Conservation (phyloP, 2,888 invertebrate genomes). For the Malacosoma neustria region DNA sequence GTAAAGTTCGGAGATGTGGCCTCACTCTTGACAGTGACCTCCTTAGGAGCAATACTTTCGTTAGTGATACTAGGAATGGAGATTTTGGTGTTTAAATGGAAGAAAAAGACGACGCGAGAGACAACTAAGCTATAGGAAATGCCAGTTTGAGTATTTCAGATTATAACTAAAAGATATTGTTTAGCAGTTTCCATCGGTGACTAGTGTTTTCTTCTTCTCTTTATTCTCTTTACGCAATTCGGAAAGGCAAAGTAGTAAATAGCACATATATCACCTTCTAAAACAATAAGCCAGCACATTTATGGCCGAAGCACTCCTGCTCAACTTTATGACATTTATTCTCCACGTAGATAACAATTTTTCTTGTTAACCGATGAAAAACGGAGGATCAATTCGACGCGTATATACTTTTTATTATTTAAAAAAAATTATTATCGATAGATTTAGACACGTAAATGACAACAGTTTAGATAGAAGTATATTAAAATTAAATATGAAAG, state of each 20-base stretch:
- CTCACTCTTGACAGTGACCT: conserved; percentile 29
- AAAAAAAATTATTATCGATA: conserved; percentile 5
- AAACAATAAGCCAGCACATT: not conserved
- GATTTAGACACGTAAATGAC: not conserved
- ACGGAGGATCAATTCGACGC: conserved; percentile 12
- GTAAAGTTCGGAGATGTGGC: conserved; percentile 47
- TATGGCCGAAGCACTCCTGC: no score
- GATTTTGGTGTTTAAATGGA: conserved; percentile 25
- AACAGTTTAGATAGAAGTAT: not conserved
- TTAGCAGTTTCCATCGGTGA: not conserved
- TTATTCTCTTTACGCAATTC: not conserved
- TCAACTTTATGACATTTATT: no score
- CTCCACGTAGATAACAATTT: no score
- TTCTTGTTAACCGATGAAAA: not conserved
- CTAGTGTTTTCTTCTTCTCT: not conserved
- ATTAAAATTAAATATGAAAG: not conserved
- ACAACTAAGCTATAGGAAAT: no score
- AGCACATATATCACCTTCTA: not conserved
- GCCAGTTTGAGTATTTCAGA: no score
- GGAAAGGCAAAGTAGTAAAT: not conserved
- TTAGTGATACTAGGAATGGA: conserved; percentile 35
- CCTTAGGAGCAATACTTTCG: conserved; percentile 30
- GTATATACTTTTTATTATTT: conserved; percentile 12
- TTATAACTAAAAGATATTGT: not conserved
- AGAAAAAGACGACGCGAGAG: conserved; percentile 3